phyloP scores from a whole-genome alignment of 2,888 invertebrate genomes.

The Lagria hirta region DNA sequence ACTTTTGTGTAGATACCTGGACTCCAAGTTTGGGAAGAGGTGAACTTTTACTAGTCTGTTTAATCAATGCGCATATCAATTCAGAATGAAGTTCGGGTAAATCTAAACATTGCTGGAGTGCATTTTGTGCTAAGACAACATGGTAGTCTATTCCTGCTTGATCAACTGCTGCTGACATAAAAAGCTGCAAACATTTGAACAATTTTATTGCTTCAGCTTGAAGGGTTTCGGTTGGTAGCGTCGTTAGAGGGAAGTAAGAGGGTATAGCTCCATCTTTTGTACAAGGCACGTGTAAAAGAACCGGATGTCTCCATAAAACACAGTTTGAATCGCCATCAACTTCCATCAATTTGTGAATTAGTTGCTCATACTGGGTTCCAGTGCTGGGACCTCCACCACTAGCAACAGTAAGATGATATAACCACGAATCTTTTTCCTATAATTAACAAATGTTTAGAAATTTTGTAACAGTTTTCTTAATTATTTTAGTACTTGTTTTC shows the following conservation, averaged over 20 bases:
- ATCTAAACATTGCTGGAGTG: conserved; percentile 88
- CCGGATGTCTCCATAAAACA: conserved; percentile 92
- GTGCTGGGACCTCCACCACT: conserved; percentile 88
- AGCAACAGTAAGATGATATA: conserved; percentile 86
- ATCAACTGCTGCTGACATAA: conserved; percentile 94
- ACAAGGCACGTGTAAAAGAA: conserved; percentile 69
- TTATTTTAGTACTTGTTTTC: conserved; percentile 64
- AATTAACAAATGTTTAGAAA: conserved; percentile 15
- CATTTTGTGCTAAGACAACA: conserved; percentile 95
- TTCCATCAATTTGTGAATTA: conserved; percentile 95
- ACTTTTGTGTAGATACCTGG: conserved; percentile 59
- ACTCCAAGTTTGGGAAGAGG: conserved; percentile 66
- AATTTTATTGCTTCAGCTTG: conserved; percentile 88
- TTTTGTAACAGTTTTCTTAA: background rate
- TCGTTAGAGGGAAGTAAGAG: conserved; percentile 77
- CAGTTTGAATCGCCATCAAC: conserved; percentile 92
- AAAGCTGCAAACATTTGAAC: conserved; percentile 95
- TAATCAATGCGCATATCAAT: conserved; percentile 86
- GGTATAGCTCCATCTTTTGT: conserved; percentile 84
- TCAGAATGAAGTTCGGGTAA: conserved; percentile 90
- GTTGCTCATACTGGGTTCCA: conserved; percentile 94
- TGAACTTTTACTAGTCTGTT: conserved; percentile 88
- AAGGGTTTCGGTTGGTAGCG: conserved; percentile 82
- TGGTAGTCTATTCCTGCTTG: conserved; percentile 97
- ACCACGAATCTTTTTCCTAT: conserved; percentile 84